Evolutionary conservation across 2,797 vertebrate species (phyloP).

Genomic region (Pagetopsis macropterus): DNA sequence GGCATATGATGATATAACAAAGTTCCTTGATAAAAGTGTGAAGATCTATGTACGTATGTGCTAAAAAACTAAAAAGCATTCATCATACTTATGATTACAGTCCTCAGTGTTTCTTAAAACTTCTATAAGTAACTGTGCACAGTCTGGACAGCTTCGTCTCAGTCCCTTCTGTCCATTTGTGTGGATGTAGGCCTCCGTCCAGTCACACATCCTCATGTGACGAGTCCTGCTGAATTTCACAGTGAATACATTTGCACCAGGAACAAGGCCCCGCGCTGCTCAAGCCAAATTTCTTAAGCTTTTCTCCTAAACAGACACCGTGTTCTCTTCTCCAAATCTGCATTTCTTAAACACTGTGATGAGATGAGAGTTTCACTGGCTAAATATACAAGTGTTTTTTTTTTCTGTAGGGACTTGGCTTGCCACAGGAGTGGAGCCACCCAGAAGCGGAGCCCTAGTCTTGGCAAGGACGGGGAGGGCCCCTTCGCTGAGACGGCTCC

Average conservation of each 20-base stretch:
- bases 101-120: conserved; percentile 36
- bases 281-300: conserved; percentile 60
- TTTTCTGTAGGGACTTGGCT: conserved; percentile 79
- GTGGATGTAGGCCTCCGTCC: conserved; percentile 70
- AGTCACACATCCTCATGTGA: conserved; percentile 74
- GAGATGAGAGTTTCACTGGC: conserved; percentile 51
- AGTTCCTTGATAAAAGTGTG: neutral
- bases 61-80: neutral
- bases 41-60: neutral
- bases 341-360: conserved; percentile 29
- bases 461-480: conserved; percentile 71
- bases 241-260: conserved; percentile 80
- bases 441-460: conserved; percentile 79
- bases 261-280: conserved; percentile 61
- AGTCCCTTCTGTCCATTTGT: conserved; percentile 68
- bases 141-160: conserved; percentile 61
- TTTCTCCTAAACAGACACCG: conserved; percentile 45
- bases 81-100: no score
- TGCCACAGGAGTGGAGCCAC: conserved; percentile 71
- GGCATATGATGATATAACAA: neutral
- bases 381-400: conserved; percentile 65
- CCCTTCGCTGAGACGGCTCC: conserved; percentile 69
- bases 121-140: conserved; percentile 40
- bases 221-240: conserved; percentile 75
- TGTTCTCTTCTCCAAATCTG: conserved; percentile 51